Evolutionary conservation across 2,797 vertebrate species (phyloP), one percentile per base, ranked within the genome.

Genomic region (Acanthurus leucopareius): DNA sequence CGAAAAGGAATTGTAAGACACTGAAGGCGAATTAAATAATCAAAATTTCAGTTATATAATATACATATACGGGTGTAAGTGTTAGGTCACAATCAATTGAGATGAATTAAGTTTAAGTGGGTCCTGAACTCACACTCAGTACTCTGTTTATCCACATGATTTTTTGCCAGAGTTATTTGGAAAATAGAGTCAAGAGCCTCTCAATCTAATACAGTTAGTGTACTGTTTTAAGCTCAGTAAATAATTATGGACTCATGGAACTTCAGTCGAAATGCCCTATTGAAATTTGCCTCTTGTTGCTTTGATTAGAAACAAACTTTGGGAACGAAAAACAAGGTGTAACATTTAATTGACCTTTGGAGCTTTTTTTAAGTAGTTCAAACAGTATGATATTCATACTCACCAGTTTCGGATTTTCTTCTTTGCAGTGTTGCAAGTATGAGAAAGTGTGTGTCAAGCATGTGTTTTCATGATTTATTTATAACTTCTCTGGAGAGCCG

Each of bases 401-500:
- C 68, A 93, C 93, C 85, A 0, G 22, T 11, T 59, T 10, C 17
- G 20, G 66, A 68, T 54, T 53, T 14, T 73, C n/a, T 77, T 73
- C 62, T 58, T 17, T 28, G 45, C 20, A 8, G 49, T 45, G 73
- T 10, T 7, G 25, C 20, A 19, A 47, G 28, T 53, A 52, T 22
- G 60, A 77, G 0, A 38, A 32, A 0, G 45, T 2, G 17, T 8
- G 35, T 44, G 14, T 80, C 48, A 73, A 73, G 65, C 49, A 61
- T 59, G 22, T 49, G 28, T 53, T 63, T 56, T 19, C 35, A 61
- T 56, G 19, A 51, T 52, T 59, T 38, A 72, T 91, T 92, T 94
- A 94, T 92, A 88, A 78, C 73, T 91, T 85, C 67, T 81, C 13
- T 28, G 51, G 83, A 32, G 56, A 80, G 75, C 78, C 3, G 48